Base-by-base conservation (phyloP, 2,888 invertebrate species). In the Agonum fuliginosum region DNA sequence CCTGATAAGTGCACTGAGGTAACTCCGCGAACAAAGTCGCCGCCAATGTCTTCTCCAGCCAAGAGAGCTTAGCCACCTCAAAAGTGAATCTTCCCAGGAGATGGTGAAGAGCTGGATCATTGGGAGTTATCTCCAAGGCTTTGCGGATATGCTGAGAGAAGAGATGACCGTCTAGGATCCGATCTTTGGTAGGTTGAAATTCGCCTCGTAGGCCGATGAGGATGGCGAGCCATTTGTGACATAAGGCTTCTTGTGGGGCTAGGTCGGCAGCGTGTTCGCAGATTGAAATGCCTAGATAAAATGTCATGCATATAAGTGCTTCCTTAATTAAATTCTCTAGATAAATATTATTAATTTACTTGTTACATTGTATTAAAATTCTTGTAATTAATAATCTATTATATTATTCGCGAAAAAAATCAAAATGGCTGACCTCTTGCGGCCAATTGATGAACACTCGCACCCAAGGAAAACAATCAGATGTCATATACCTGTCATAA, bases 141-240 rank as follows among this genome's bases (percentile, higher is more conserved):
- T 86, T 88, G 82, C 92, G 91, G 48, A 94, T 89, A 83, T 94
- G 93, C 79, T 91, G 87, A 85, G 92, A 93, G 83, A 93, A 94
- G 19, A 87, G 82, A 82, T 88, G 88, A 0, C 93, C 93, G 84
- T 91, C 91, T 80, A 88, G 84, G 67, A 94, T 91, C 86, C 90
- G 92, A 46, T 93, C 92, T 82, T 90, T 90, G 1, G 88, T 87
- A 0, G 90, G 86, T 72, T 91, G 88, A 83, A 88, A 91, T 75
- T 92, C 91, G 27, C 90, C 89, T 69, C 91, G 86, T 58, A 89
- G 87, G 12, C 93, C 93, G 62, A 93, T 83, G 10, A 93, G 88
- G 62, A 94, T 91, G 1, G 93, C 94, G 84, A 88, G 91, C 93
- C 94, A 94, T 85, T 94, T 94, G 85, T 93, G 93, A 12, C 91